These are phyloP conservation scores for Melipona bicolor DNA, from an alignment of 2,888 invertebrate species.

Conservation along the genomic window DNA sequence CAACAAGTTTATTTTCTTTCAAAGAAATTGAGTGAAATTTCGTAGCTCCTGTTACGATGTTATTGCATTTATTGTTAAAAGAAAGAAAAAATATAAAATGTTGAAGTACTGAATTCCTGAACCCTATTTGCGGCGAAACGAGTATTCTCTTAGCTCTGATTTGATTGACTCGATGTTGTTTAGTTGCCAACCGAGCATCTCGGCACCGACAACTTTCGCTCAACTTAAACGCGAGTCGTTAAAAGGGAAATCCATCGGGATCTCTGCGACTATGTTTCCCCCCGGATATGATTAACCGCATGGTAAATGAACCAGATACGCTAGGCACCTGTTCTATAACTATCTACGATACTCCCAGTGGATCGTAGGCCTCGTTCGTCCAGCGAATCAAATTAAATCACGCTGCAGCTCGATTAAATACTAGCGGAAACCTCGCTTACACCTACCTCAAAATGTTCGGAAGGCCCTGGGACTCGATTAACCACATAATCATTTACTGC, in stretches of 20 bases:
- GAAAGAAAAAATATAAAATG: background rate
- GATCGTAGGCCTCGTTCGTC: constrained; percentile 43
- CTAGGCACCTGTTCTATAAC: constrained; percentile 61
- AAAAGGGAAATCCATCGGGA: constrained; percentile 59
- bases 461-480: constrained; percentile 14
- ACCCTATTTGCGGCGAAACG: background rate
- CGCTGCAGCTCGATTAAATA: constrained; percentile 49
- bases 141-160: background rate
- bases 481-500: background rate
- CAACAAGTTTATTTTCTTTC: background rate
- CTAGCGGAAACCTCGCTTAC: constrained; percentile 25
- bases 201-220: constrained; percentile 45
- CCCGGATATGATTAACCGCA: constrained; percentile 62
- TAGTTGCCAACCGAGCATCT: constrained; percentile 11
- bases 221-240: constrained; percentile 65
- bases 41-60: accelerated
- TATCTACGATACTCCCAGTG: constrained; percentile 62
- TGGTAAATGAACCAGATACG: constrained; percentile 65
- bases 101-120: background rate
- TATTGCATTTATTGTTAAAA: background rate
- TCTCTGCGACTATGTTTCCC: constrained; percentile 28
- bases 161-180: constrained; percentile 17
- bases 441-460: constrained; percentile 24
- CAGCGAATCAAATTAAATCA: constrained; percentile 57
- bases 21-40: background rate